Percentiles rank a stretch among this genome's conserved stretches.
phyloP scores from a whole-genome alignment of 2,797 vertebrate species.

The Pampus argenteus region DNA sequence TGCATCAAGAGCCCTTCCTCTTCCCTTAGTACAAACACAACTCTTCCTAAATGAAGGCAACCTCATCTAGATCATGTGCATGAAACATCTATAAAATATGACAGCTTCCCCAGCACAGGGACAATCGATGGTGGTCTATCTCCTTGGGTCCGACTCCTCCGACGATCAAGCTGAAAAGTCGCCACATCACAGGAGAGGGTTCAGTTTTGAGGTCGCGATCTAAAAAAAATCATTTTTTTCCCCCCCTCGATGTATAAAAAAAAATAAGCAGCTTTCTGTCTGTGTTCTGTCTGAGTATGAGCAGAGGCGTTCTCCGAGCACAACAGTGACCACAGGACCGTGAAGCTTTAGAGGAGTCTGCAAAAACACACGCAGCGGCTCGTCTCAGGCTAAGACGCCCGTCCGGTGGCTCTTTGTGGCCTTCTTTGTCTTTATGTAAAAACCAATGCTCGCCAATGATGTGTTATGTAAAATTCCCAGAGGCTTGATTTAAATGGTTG shows the following conservation, averaged over 20 bases:
- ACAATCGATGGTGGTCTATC: slow-evolving; percentile 60
- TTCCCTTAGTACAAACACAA: slow-evolving; percentile 74
- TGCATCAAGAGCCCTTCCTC: slow-evolving; percentile 71
- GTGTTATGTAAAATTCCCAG: slow-evolving; percentile 89
- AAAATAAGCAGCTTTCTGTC: slow-evolving; percentile 85
- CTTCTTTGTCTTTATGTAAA: slow-evolving; percentile 90
- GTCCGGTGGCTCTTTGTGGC: slow-evolving; percentile 82
- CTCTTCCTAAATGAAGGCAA: slow-evolving; percentile 76
- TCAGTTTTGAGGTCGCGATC: slow-evolving; percentile 60
- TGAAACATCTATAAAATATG: slow-evolving; percentile 76
- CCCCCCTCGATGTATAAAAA: slow-evolving; percentile 59
- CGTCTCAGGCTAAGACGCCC: slow-evolving; percentile 84
- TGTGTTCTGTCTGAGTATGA: slow-evolving; percentile 77
- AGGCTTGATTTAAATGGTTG: slow-evolving; percentile 87
- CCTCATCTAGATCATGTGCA: slow-evolving; percentile 70
- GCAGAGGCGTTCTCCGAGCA: slow-evolving; percentile 83
- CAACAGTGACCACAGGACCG: slow-evolving; percentile 86
- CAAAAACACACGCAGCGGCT: slow-evolving; percentile 80
- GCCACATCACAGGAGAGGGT: slow-evolving; percentile 45
- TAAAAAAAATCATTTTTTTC: slow-evolving; percentile 52
- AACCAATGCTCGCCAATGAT: slow-evolving; percentile 86
- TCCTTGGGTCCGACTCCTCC: slow-evolving; percentile 22
- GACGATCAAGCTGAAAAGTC: slow-evolving; percentile 33
- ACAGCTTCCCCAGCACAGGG: slow-evolving; percentile 48
- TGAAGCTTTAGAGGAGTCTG: slow-evolving; percentile 86